Percentiles rank a stretch among this genome's conserved stretches.
Conservation (phyloP, 2,797 vertebrate species). For the Artibeus lituratus region DNA sequence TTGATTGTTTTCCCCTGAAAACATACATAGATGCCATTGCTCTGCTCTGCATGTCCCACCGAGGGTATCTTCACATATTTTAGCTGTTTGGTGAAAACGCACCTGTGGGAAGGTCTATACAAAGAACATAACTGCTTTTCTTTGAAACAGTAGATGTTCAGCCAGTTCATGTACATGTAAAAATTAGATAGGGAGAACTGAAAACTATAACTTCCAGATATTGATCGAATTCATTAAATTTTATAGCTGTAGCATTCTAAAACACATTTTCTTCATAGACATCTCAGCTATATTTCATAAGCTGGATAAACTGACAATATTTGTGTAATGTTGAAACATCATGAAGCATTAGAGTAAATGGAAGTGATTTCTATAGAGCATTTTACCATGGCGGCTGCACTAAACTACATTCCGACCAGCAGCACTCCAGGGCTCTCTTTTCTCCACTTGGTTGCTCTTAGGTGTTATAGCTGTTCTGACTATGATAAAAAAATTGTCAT, state of each 20-base stretch:
- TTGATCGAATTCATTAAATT: background rate
- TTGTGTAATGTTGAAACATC: background rate
- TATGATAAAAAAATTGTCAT: background rate
- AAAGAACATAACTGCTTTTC: background rate
- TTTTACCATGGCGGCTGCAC: background rate
- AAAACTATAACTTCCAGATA: background rate
- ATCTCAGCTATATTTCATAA: background rate
- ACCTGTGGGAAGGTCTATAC: background rate
- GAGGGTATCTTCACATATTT: background rate
- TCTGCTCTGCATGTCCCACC: background rate
- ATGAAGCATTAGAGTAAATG: background rate
- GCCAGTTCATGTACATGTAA: background rate
- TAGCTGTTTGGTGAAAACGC: background rate
- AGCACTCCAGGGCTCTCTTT: too few species aligned
- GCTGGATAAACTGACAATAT: background rate
- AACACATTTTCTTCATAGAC: background rate
- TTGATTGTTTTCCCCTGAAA: background rate
- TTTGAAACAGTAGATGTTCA: background rate
- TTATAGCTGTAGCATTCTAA: background rate
- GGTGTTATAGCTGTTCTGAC: background rate
- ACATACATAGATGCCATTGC: background rate
- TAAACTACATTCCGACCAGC: background rate
- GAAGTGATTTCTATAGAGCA: background rate
- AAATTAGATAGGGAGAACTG: background rate
- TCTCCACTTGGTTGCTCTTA: background rate